A percentile compares a stretch with the other conserved stretches of the same genome.
These are phyloP conservation scores for Mnemiopsis leidyi DNA, from an alignment of 37 sponge, comb jelly and placozoan genomes.

Conservation along the genomic window DNA sequence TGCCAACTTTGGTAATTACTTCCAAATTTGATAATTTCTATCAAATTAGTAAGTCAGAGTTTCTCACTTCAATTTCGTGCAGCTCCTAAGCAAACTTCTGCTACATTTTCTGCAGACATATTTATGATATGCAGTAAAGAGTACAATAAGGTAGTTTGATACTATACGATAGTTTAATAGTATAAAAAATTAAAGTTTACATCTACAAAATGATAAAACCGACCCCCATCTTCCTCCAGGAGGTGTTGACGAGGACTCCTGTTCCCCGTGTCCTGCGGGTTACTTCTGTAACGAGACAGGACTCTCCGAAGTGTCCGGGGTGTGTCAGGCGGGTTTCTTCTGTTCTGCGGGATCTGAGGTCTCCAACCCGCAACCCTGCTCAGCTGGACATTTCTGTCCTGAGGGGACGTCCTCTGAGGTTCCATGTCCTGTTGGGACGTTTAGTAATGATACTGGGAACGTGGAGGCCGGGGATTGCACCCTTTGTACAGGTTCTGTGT, in stretches of 20 bases:
- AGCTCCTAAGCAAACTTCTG: too few species aligned
- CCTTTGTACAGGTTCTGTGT: constrained; percentile 9
- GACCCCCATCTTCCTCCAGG: neutral
- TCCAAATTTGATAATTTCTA: too few species aligned
- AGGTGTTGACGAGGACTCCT: neutral
- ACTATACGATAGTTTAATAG: too few species aligned
- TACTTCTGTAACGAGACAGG: neutral
- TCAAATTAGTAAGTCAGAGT: too few species aligned
- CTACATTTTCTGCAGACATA: neutral
- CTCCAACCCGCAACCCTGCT: constrained; percentile 62
- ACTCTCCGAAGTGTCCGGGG: neutral
- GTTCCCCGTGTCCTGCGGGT: constrained; percentile 63
- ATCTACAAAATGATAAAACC: too few species aligned
- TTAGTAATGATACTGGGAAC: constrained; percentile 21
- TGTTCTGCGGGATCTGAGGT: constrained; percentile 60
- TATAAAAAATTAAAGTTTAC: too few species aligned
- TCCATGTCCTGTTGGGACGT: constrained; percentile 66
- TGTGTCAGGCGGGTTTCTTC: constrained; percentile 58
- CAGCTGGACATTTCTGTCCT: constrained; percentile 66
- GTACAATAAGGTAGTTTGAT: too few species aligned
- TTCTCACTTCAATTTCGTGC: too few species aligned
- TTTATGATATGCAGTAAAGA: neutral
- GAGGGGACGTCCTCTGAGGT: neutral
- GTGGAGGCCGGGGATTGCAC: constrained; percentile 10
- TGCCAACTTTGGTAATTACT: too few species aligned